These are phyloP conservation scores for Atopsyche davidsoni DNA, from an alignment of 1,140 invertebrate species.

Conservation along the genomic window DNA sequence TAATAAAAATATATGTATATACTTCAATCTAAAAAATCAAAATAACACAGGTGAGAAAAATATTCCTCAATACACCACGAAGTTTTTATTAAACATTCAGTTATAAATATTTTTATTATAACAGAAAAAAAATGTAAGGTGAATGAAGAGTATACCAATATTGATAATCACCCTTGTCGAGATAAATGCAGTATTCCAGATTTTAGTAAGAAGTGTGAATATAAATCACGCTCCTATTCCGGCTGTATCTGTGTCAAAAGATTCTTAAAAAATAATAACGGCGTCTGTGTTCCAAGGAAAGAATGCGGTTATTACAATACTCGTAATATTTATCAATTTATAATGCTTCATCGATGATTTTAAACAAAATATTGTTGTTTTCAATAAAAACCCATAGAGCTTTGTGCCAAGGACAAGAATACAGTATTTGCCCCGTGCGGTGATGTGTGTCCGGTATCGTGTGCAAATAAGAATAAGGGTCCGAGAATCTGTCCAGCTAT, in stretches of 20 bases:
- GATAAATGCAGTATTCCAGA: conserved; percentile 3
- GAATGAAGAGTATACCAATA: conserved; percentile 1
- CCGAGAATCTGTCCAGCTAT: conserved; percentile 1
- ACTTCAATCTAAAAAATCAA: no score
- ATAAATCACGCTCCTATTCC: not conserved
- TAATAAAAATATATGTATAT: no score
- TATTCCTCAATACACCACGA: no score
- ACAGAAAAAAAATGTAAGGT: not conserved
- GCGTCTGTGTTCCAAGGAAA: not conserved
- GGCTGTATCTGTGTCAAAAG: conserved; percentile 6
- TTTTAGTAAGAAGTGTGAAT: not conserved
- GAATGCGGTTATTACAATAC: not conserved
- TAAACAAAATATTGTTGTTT: not conserved
- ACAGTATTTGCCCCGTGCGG: conserved; percentile 8
- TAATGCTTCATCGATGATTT: not conserved
- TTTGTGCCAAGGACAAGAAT: conserved; percentile 2
- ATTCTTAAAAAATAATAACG: conserved; percentile 2
- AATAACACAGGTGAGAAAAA: no score
- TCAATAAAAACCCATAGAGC: no score
- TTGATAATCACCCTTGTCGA: conserved; percentile 5
- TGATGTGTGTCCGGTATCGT: conserved; percentile 8
- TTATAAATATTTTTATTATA: no score
- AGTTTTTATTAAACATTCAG: no score
- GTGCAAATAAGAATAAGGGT: conserved; percentile 11
- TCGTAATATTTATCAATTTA: no score